These are phyloP conservation scores for Steinernema hermaphroditum DNA, from an alignment of 2,888 invertebrate genomes.

Conservation along the genomic window DNA sequence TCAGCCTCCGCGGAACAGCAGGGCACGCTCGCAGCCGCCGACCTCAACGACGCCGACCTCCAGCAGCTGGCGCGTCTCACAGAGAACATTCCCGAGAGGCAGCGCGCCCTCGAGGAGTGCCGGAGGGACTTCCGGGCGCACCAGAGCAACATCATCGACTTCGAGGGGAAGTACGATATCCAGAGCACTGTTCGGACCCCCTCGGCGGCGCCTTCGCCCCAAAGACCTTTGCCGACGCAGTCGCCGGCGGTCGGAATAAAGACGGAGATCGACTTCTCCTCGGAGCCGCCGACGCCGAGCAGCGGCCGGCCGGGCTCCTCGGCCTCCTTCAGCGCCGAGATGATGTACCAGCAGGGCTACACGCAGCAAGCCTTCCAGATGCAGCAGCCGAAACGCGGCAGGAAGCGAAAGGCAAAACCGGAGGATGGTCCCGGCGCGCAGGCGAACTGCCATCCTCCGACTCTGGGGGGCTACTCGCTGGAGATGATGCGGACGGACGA, in stretches of 20 bases:
- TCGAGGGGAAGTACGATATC: constrained; percentile 36
- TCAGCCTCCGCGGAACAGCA: constrained; percentile 40
- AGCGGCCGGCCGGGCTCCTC: constrained; percentile 35
- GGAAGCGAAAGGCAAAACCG: constrained; percentile 40
- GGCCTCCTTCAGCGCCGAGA: constrained; percentile 30
- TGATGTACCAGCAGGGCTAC: constrained; percentile 22
- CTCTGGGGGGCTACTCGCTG: constrained; percentile 8
- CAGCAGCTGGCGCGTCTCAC: constrained; percentile 37
- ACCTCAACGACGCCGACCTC: constrained; percentile 44
- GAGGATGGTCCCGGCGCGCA: constrained; percentile 30
- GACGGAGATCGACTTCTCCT: constrained; percentile 4
- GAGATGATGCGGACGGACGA: background rate
- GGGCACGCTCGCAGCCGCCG: constrained; percentile 18
- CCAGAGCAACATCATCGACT: constrained; percentile 32
- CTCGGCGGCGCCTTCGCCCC: constrained; percentile 3
- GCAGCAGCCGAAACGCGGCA: constrained; percentile 38
- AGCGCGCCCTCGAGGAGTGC: constrained; percentile 32
- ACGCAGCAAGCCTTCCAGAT: background rate
- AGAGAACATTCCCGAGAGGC: constrained; percentile 37
- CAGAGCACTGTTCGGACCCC: background rate
- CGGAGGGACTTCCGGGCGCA: background rate
- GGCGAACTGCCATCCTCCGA: background rate
- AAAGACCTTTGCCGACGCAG: background rate
- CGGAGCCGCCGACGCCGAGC: constrained; percentile 25
- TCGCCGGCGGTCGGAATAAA: background rate